Percentiles rank a stretch among this genome's conserved stretches.
Evolutionary conservation across 2,113 vertebrate species (phyloP).

Genomic region (Leptosomus discolor): DNA sequence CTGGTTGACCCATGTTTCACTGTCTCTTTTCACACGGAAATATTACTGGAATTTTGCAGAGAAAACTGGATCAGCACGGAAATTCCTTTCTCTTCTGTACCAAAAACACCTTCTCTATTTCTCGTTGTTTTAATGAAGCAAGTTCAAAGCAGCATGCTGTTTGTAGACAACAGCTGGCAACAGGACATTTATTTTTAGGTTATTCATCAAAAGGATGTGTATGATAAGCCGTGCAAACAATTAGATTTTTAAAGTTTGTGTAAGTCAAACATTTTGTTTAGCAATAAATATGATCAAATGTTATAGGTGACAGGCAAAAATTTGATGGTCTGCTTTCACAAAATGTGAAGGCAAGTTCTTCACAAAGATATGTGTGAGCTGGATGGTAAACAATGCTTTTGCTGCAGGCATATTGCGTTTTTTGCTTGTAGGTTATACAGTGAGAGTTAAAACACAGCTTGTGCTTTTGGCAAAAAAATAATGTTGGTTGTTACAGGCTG

Average conservation of each 20-base stretch:
- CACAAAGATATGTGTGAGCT: neutral
- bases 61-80: neutral
- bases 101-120: neutral
- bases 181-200: neutral
- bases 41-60: neutral
- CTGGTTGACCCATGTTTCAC: neutral
- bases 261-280: conserved; percentile 1
- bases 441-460: neutral
- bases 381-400: neutral
- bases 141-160: neutral
- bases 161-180: neutral
- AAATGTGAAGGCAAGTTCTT: neutral
- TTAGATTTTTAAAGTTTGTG: neutral
- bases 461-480: neutral
- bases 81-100: neutral
- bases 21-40: neutral
- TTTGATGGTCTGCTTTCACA: neutral
- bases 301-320: neutral
- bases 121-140: neutral
- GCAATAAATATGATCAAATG: conserved; percentile 11
- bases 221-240: neutral
- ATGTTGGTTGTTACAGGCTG: neutral
- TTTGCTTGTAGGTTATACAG: neutral
- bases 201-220: neutral
- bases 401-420: neutral